Percentiles rank a stretch among this genome's conserved stretches.
phyloP scores from a whole-genome alignment of 2,797 vertebrate species.

The Coreius guichenoti region DNA sequence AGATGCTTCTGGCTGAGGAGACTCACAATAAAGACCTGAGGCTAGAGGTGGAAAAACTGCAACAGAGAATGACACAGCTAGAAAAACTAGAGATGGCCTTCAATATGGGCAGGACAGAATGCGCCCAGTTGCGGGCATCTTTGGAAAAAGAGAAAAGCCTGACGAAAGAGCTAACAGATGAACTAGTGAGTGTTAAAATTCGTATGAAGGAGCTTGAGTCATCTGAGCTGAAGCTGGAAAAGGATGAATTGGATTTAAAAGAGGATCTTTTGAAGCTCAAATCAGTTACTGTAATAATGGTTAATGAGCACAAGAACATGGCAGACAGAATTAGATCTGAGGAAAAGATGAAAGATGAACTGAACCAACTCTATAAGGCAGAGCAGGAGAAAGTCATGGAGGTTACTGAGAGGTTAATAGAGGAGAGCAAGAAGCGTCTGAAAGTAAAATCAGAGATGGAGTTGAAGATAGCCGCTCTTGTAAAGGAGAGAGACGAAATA shows the following conservation, averaged over 20 bases:
- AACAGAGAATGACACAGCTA: slow-evolving; percentile 92
- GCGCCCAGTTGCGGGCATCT: slow-evolving; percentile 84
- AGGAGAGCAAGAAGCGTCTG: slow-evolving; percentile 96
- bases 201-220: slow-evolving; percentile 93
- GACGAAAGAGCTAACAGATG: slow-evolving; percentile 90
- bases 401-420: slow-evolving; percentile 95
- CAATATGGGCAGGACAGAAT: slow-evolving; percentile 86
- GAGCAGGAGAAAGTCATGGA: slow-evolving; percentile 97
- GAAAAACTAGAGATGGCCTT: slow-evolving; percentile 92
- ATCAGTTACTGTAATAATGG: slow-evolving; percentile 91
- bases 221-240: slow-evolving; percentile 91
- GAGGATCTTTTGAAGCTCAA: slow-evolving; percentile 97
- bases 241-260: slow-evolving; percentile 91
- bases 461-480: slow-evolving; percentile 86
- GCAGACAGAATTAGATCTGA: slow-evolving; percentile 91
- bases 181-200: slow-evolving; percentile 89
- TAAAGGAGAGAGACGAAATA: slow-evolving; percentile 88
- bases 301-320: slow-evolving; percentile 93
- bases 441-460: slow-evolving; percentile 98
- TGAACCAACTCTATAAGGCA: slow-evolving; percentile 87
- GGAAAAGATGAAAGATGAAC: slow-evolving; percentile 89
- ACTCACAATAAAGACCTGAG: slow-evolving; percentile 86
- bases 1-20: slow-evolving; percentile 90
- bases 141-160: slow-evolving; percentile 90
- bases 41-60: slow-evolving; percentile 91